phyloP scores from a whole-genome alignment of 2,888 invertebrate genomes.

The Leucoma salicis region DNA sequence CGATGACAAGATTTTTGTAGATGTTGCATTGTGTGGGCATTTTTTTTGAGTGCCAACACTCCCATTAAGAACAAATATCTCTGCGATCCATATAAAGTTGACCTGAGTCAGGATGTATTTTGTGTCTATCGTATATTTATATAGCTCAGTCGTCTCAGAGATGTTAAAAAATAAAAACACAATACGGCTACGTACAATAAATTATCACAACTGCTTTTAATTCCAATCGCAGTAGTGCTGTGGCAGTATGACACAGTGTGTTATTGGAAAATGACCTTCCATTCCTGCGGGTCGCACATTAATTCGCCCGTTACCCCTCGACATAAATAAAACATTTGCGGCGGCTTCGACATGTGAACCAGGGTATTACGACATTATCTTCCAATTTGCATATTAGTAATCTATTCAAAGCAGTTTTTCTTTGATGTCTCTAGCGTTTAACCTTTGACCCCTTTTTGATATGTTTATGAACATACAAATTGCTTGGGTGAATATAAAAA shows the following conservation, averaged over 20 bases:
- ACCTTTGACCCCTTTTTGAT: constrained; percentile 50
- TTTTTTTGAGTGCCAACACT: too few relatives aligned
- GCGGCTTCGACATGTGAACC: constrained; percentile 43
- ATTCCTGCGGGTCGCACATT: constrained; percentile 35
- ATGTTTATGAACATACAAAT: constrained; percentile 28
- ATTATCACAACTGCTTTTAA: background rate
- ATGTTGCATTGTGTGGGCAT: too few relatives aligned
- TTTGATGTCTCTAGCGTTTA: constrained; percentile 63
- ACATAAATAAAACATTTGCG: constrained; percentile 60
- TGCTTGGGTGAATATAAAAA: background rate
- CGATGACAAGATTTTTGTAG: too few relatives aligned
- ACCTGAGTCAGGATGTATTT: too few relatives aligned
- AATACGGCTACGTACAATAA: too few relatives aligned
- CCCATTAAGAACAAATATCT: too few relatives aligned
- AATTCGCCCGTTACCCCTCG: constrained; percentile 40
- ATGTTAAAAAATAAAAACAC: too few relatives aligned
- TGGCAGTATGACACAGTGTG: constrained; percentile 7
- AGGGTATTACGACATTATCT: constrained; percentile 61
- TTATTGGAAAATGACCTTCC: constrained; percentile 27
- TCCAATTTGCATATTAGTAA: constrained; percentile 67
- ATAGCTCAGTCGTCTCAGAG: too few relatives aligned
- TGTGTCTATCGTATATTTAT: too few relatives aligned
- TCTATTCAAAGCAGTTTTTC: constrained; percentile 57
- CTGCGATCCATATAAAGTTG: too few relatives aligned
- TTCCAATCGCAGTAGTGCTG: background rate